Evolutionary conservation across 2,797 vertebrate species (phyloP).

Genomic region (Tachyglossus aculeatus): DNA sequence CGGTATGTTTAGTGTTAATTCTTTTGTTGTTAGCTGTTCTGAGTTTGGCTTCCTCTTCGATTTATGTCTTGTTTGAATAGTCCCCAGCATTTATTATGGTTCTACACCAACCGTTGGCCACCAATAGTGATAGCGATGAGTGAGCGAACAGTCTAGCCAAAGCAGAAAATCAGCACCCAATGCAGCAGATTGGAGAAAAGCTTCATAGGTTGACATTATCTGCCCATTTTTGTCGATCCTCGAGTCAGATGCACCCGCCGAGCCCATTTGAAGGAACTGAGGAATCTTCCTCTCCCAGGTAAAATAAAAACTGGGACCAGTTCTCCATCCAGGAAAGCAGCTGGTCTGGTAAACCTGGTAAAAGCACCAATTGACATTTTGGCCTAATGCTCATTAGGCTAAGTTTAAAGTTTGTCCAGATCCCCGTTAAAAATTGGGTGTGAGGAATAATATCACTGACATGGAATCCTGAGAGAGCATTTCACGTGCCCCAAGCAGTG

Average conservation of each 20-base stretch:
- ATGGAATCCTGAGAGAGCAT: no score
- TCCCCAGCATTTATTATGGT: no score
- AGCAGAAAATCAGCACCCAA: not conserved
- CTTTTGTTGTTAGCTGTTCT: no score
- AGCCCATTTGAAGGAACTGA: not conserved
- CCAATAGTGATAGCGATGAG: no score
- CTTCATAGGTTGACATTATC: not conserved
- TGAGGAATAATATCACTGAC: no score
- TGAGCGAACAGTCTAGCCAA: not conserved
- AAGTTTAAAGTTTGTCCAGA: not conserved
- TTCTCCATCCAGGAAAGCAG: slow-evolving; percentile 7
- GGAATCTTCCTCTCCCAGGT: not conserved
- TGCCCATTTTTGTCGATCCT: not conserved
- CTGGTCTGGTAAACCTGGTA: slow-evolving; percentile 4
- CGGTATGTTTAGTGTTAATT: no score
- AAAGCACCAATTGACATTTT: not conserved
- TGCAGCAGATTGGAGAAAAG: not conserved
- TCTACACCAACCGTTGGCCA: no score
- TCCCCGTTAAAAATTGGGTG: not conserved
- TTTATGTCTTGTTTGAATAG: no score
- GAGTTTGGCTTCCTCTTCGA: no score
- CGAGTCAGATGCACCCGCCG: not conserved
- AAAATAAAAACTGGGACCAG: slow-evolving; percentile 1
- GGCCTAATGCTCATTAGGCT: slow-evolving; percentile 3
- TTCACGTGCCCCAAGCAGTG: no score